Percentiles rank a stretch among this genome's conserved stretches.
phyloP scores from a whole-genome alignment of 2,888 invertebrate species.

The Scaptomyza flava region DNA sequence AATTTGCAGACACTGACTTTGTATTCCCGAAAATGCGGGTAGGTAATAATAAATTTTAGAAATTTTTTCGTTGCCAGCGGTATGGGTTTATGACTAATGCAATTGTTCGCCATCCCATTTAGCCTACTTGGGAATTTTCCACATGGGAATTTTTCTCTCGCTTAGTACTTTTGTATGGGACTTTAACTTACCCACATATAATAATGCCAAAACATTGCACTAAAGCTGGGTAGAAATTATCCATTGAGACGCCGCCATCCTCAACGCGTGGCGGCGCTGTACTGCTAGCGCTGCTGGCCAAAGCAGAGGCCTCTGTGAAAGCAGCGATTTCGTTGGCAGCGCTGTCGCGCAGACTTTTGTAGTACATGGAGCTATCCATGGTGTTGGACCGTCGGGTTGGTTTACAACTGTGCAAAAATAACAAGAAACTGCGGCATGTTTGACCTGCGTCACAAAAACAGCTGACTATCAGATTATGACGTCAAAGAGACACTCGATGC shows the following conservation, averaged over 20 bases:
- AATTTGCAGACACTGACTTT: slow-evolving; percentile 25
- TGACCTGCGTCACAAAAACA: slow-evolving; percentile 33
- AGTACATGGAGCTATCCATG: slow-evolving; percentile 80
- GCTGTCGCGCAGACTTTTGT: slow-evolving; percentile 55
- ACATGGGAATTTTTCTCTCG: neutral
- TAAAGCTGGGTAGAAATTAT: slow-evolving; percentile 95
- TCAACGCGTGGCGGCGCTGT: slow-evolving; percentile 50
- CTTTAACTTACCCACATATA: slow-evolving; percentile 91
- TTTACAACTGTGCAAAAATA: slow-evolving; percentile 11
- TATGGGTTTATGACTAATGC: neutral
- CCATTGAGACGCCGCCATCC: slow-evolving; percentile 85
- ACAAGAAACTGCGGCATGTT: slow-evolving; percentile 29
- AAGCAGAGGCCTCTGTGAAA: slow-evolving; percentile 28
- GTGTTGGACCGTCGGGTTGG: neutral
- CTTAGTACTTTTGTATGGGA: neutral
- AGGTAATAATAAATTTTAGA: neutral
- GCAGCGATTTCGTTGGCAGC: slow-evolving; percentile 18
- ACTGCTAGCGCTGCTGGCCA: slow-evolving; percentile 23
- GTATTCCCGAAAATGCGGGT: neutral
- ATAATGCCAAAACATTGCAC: slow-evolving; percentile 96
- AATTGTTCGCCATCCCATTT: neutral
- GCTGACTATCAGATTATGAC: slow-evolving; percentile 58
- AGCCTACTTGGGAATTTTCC: neutral
- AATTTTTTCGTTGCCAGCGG: neutral
- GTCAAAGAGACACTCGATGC: slow-evolving; percentile 54